A percentile compares a stretch with the other conserved stretches of the same genome.
These are phyloP conservation scores for Silvanus unidentatus DNA, from an alignment of 2,888 invertebrate genomes.

Conservation along the genomic window DNA sequence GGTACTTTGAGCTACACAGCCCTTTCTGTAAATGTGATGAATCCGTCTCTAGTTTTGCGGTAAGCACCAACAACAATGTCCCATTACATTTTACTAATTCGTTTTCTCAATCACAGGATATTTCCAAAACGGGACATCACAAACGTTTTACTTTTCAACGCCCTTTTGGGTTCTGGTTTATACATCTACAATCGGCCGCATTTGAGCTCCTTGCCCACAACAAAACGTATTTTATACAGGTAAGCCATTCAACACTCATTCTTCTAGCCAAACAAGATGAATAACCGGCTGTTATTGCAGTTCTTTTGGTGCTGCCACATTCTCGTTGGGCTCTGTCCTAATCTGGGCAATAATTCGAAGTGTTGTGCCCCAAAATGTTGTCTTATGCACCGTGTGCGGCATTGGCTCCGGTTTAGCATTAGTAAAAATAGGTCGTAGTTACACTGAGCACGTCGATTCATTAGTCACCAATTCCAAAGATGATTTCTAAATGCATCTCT, in stretches of 20 bases:
- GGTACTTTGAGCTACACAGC: slow-evolving; percentile 73
- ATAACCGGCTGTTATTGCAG: slow-evolving; percentile 37
- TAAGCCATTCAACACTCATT: too few species aligned
- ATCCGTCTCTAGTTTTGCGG: slow-evolving; percentile 71
- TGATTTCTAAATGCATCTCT: too few species aligned
- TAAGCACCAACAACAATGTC: slow-evolving; percentile 32
- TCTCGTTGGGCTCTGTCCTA: slow-evolving; percentile 85
- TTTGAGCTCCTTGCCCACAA: slow-evolving; percentile 58
- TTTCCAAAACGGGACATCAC: slow-evolving; percentile 71
- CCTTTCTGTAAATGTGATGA: slow-evolving; percentile 78
- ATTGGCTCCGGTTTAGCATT: slow-evolving; percentile 64
- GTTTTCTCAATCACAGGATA: slow-evolving; percentile 47
- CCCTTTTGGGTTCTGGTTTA: slow-evolving; percentile 75
- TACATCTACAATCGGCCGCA: slow-evolving; percentile 80
- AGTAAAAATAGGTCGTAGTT: slow-evolving; percentile 43
- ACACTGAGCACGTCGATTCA: slow-evolving; percentile 40
- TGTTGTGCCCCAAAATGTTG: slow-evolving; percentile 64
- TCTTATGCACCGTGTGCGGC: slow-evolving; percentile 62
- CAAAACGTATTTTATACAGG: slow-evolving; percentile 63
- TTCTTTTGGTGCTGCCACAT: slow-evolving; percentile 67
- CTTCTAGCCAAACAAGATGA: too few species aligned
- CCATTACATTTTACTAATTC: not conserved
- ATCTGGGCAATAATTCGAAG: slow-evolving; percentile 82
- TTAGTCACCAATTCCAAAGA: slow-evolving; percentile 22
- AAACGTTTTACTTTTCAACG: slow-evolving; percentile 72